phyloP scores from a whole-genome alignment of 2,113 vertebrate genomes.

The Struthidea cinerea region DNA sequence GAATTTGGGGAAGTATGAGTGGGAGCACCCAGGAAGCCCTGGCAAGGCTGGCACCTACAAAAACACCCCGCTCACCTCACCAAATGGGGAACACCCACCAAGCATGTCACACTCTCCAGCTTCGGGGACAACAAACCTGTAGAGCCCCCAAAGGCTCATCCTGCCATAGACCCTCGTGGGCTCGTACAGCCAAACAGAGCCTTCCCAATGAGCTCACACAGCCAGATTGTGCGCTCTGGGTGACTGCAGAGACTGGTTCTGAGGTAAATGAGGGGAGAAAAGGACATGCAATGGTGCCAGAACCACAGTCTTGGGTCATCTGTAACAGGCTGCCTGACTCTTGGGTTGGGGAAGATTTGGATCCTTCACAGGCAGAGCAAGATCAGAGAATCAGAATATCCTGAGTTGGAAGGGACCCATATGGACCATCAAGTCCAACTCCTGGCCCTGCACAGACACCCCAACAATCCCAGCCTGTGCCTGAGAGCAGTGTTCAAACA shows the following conservation, averaged over 20 bases:
- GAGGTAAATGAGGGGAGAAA: neutral
- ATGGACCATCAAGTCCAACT: neutral
- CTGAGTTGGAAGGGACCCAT: neutral
- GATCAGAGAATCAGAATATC: neutral
- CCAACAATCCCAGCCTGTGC: neutral
- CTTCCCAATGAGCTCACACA: fast-evolving
- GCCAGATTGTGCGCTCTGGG: neutral
- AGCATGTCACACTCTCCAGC: neutral
- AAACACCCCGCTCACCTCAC: fast-evolving
- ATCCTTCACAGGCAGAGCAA: neutral
- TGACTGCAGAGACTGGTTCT: neutral
- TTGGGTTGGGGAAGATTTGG: neutral
- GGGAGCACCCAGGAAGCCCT: neutral
- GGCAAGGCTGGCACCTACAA: neutral
- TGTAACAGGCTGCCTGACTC: neutral
- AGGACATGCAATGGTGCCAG: fast-evolving
- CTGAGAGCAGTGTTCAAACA: fast-evolving
- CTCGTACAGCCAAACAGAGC: fast-evolving
- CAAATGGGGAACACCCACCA: fast-evolving
- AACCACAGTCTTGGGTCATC: too few species aligned
- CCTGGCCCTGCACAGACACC: neutral
- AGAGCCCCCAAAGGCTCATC: neutral
- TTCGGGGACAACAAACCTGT: neutral
- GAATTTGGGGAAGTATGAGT: neutral
- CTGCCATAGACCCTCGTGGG: neutral